Percentiles rank a stretch among this genome's conserved stretches.
Evolutionary conservation across 1,140 invertebrate genomes (phyloP).

Genomic region (Heliconius melpomene): DNA sequence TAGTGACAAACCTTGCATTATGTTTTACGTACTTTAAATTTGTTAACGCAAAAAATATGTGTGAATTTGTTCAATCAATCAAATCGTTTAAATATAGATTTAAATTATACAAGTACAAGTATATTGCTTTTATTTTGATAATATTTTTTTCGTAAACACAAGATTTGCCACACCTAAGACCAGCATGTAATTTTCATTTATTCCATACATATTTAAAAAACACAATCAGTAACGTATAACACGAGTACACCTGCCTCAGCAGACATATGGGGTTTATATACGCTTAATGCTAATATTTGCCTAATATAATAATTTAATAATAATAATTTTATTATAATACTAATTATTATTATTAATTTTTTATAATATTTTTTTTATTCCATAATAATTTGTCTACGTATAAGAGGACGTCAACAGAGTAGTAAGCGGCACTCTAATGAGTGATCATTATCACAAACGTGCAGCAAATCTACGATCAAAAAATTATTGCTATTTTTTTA

Average conservation of each 20-base stretch:
- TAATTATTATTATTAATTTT: too few relatives aligned
- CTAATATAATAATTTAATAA: slow-evolving; percentile 68
- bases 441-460: slow-evolving; percentile 73
- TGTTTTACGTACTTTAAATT: not conserved
- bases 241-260: slow-evolving; percentile 38
- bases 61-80: not conserved
- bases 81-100: not conserved
- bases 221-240: slow-evolving; percentile 20
- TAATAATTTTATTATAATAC: too few relatives aligned
- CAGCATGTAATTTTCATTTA: not conserved
- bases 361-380: too few relatives aligned
- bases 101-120: not conserved
- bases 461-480: slow-evolving; percentile 64
- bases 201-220: not conserved
- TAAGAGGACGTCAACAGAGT: slow-evolving; percentile 73
- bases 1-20: slow-evolving; percentile 27
- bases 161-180: slow-evolving; percentile 2
- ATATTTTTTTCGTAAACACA: not conserved
- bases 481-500: slow-evolving; percentile 77
- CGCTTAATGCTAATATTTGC: slow-evolving; percentile 72
- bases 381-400: slow-evolving; percentile 75
- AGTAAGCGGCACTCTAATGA: slow-evolving; percentile 70
- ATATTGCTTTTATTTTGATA: not conserved
- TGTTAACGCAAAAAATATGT: not conserved
- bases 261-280: slow-evolving; percentile 70